Evolutionary conservation across 2,797 vertebrate genomes (phyloP), one percentile per base, ranked within the genome.

Genomic region (Sebastes trivittatus): DNA sequence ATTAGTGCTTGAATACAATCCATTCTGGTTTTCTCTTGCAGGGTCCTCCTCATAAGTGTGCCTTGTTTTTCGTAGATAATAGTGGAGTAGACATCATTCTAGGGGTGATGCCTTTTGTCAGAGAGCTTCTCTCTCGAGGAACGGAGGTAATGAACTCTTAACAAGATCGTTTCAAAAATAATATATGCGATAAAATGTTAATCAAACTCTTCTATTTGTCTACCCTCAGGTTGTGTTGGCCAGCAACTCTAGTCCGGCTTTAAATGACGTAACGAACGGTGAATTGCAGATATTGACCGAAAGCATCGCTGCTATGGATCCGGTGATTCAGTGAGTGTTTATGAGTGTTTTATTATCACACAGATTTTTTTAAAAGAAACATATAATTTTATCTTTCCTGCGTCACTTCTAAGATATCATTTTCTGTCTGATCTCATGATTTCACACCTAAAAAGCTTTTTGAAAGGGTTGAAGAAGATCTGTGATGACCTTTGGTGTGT

Each of bases 11-110:
- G 38, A 90, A 90, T 61, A 82, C 82, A 22, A 72, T 73, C 83
- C 80, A 59, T 90, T 84, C 82, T 88, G 95, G 87, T 96, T 96
- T 97, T 98, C 92, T 97, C 95, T 98, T 97, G 68, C 97, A 99
- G 98, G 98, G 97, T 92, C 97, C 97, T 87, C 97, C 98, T 97
- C 98, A 99, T 94, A 98, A 97, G 97, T 99, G 98, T 97, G 98
- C 98, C 96, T 98, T 99, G 97, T 99, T 99, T 97, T 99, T 99
- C 96, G 97, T 99, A 96, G 98, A 99, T 97, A 99, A 99, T 96
- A 99, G 98, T 95, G 98, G 98, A 93, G 96, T 99, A 93, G 98
- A 99, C 96, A 97, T 99, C 94, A 99, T 99, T 95, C 97, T 99
- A 93, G 98, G 98, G 87, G 97, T 99, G 94, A 99, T 99, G 94